Conservation (phyloP, 2,113 vertebrate species). For the Scytalopus superciliaris region DNA sequence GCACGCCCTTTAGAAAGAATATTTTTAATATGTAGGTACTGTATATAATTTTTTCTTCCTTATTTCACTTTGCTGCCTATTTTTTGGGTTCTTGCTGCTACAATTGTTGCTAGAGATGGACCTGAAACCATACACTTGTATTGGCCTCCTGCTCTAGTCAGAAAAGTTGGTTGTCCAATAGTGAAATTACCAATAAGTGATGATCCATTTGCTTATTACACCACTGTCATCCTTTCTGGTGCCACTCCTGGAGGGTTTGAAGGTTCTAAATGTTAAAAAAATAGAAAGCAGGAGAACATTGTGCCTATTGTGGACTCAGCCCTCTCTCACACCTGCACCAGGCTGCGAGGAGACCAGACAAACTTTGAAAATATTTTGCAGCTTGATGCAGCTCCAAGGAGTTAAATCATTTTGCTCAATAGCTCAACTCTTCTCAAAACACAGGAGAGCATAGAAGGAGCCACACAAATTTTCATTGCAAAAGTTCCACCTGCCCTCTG, state of each 20-base stretch:
- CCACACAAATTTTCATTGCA: neutral
- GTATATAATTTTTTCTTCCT: neutral
- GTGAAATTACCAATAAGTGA: neutral
- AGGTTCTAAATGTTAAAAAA: neutral
- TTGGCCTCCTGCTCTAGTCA: neutral
- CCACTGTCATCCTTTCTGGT: neutral
- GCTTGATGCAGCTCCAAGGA: neutral
- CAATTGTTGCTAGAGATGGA: neutral
- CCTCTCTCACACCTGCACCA: neutral
- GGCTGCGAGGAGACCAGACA: neutral
- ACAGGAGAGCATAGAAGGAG: neutral
- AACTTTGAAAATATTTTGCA: neutral
- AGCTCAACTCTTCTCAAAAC: neutral
- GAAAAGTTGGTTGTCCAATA: neutral
- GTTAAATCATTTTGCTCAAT: neutral
- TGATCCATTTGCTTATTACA: neutral
- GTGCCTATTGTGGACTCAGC: neutral
- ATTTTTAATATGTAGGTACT: neutral
- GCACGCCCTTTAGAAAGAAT: neutral
- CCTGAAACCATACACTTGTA: neutral
- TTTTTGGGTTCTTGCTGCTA: neutral
- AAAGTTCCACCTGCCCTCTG: constrained; percentile 35
- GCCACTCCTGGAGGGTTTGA: neutral
- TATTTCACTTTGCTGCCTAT: neutral
- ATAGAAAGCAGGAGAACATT: neutral